phyloP scores from a whole-genome alignment of 2,113 vertebrate species.

The Triplophysa dalaica region DNA sequence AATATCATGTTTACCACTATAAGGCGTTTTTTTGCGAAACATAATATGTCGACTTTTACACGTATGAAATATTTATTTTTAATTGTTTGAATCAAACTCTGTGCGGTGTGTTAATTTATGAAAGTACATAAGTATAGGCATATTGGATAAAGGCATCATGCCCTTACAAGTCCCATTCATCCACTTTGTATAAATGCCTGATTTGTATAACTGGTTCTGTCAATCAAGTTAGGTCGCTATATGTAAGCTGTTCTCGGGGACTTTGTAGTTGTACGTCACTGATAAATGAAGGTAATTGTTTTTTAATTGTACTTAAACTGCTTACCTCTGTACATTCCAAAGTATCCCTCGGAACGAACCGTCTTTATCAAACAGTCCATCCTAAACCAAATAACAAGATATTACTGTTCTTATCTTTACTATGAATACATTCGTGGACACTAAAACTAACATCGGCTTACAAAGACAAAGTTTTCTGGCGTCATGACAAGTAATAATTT shows the following conservation, averaged over 20 bases:
- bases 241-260: not conserved
- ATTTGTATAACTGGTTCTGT: not conserved
- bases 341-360: conserved; percentile 80
- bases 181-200: not conserved
- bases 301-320: not conserved
- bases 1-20: not conserved
- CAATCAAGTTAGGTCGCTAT: conserved; percentile 2
- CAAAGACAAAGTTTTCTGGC: conserved; percentile 3
- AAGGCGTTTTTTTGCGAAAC: not conserved
- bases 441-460: not conserved
- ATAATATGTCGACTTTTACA: too few species aligned
- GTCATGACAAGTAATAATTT: not conserved
- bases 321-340: conserved; percentile 87
- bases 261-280: not conserved
- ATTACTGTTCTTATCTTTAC: not conserved
- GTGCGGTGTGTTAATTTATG: not conserved
- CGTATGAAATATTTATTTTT: too few species aligned
- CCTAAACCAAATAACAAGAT: conserved; percentile 60
- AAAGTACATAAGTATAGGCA: not conserved
- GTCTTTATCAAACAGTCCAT: conserved; percentile 83
- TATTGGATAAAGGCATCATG: not conserved
- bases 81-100: not conserved
- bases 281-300: not conserved
- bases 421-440: not conserved
- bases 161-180: too few species aligned